Conservation (phyloP, 2,888 invertebrate genomes). For the Erebia epiphron region DNA sequence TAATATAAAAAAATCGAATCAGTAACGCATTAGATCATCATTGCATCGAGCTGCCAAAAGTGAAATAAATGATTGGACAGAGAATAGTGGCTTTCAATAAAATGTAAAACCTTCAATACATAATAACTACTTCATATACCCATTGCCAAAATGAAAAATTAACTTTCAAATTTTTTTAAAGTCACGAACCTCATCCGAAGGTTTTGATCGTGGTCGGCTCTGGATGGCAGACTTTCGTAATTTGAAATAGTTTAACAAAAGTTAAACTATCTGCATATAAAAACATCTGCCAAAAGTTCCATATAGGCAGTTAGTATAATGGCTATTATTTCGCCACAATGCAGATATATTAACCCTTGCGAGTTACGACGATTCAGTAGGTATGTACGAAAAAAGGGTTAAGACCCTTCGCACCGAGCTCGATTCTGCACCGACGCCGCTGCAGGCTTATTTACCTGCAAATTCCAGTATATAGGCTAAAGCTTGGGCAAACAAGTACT, state of each 20-base stretch:
- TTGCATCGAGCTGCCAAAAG: no score
- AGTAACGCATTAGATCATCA: no score
- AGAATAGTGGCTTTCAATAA: no score
- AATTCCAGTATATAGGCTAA: slow-evolving; percentile 38
- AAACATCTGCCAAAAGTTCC: background rate
- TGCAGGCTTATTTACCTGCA: slow-evolving; percentile 57
- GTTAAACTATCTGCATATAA: background rate
- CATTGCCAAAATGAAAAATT: no score
- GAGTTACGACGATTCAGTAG: slow-evolving; percentile 30
- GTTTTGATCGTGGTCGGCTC: no score
- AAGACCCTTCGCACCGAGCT: slow-evolving; percentile 66
- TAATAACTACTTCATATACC: no score
- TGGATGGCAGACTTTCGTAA: no score
- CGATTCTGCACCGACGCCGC: slow-evolving; percentile 59
- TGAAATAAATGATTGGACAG: no score
- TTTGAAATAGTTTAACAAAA: background rate
- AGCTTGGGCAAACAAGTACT: slow-evolving; percentile 44
- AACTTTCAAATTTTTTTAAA: no score
- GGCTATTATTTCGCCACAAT: slow-evolving; percentile 6
- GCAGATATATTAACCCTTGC: slow-evolving; percentile 26
- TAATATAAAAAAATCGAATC: no score
- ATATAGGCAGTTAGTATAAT: background rate
- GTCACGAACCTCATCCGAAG: no score
- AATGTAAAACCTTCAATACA: no score
- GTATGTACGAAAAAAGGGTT: slow-evolving; percentile 54